Evolutionary conservation across 1,140 invertebrate genomes (phyloP).

Genomic region (Drosophila sechellia): DNA sequence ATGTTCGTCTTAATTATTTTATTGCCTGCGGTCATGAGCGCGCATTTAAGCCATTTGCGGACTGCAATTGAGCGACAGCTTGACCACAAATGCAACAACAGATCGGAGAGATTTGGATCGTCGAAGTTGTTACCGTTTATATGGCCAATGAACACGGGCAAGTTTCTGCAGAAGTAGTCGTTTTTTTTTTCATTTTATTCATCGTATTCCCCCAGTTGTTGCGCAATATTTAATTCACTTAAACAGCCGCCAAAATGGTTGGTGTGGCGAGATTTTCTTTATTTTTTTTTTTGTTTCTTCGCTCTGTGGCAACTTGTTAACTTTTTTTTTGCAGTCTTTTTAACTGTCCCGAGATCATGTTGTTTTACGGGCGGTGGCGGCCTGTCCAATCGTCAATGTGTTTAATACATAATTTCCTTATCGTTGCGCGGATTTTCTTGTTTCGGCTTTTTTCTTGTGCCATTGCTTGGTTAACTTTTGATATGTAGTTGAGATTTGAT

Average conservation of each 20-base stretch:
- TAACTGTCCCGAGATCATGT: conserved; percentile 63
- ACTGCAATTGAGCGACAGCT: conserved; percentile 68
- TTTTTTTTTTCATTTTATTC: conserved; percentile 5
- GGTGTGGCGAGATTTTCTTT: conserved; percentile 67
- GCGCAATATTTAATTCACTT: conserved; percentile 81
- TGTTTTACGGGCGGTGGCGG: conserved; percentile 55
- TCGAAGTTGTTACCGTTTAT: conserved; percentile 77
- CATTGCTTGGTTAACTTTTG: conserved; percentile 49
- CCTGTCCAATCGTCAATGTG: conserved; percentile 71
- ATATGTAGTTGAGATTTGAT: conserved; percentile 70
- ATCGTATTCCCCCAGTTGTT: conserved; percentile 41
- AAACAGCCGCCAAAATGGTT: conserved; percentile 73
- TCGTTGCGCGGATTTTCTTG: conserved; percentile 55
- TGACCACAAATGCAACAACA: conserved; percentile 41
- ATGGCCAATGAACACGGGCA: conserved; percentile 76
- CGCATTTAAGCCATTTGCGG: conserved; percentile 78
- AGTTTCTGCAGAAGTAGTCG: conserved; percentile 51
- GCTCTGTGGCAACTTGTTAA: conserved; percentile 65
- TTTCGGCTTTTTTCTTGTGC: conserved; percentile 21
- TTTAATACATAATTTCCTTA: conserved; percentile 82
- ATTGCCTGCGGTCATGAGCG: conserved; percentile 82
- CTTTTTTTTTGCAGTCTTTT: conserved; percentile 58
- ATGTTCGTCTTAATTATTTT: conserved; percentile 78
- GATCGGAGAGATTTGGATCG: conserved; percentile 47
- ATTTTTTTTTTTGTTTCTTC: conserved; percentile 47